Evolutionary conservation across 2,113 vertebrate genomes (phyloP).

Genomic region (Etheostoma spectabile): DNA sequence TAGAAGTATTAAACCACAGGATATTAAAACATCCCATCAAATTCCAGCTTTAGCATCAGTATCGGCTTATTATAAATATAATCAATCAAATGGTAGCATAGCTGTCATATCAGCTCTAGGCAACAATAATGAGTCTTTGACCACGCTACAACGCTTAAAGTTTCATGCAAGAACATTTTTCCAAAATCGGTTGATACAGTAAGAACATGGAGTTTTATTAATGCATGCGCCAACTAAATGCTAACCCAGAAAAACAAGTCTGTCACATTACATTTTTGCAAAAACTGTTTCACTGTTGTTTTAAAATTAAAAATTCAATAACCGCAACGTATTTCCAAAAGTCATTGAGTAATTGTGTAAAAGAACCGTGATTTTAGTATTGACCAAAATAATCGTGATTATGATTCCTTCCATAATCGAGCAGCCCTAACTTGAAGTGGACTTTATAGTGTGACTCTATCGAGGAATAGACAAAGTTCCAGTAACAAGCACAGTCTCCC

Average conservation of each 20-base stretch:
- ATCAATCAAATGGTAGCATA: not conserved
- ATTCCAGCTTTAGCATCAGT: not conserved
- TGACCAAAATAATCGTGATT: too few relatives aligned
- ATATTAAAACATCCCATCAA: not conserved
- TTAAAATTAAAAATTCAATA: too few relatives aligned
- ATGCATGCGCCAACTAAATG: not conserved
- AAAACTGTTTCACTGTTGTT: too few relatives aligned
- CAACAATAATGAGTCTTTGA: not conserved
- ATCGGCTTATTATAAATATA: not conserved
- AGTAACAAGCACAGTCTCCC: not conserved
- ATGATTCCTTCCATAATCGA: too few relatives aligned
- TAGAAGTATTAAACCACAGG: not conserved
- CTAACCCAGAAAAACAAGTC: too few relatives aligned
- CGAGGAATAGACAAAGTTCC: not conserved
- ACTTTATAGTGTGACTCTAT: not conserved
- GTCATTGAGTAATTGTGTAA: too few relatives aligned
- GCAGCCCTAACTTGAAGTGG: not conserved
- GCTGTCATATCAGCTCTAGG: not conserved
- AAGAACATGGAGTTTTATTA: not conserved
- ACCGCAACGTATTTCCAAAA: too few relatives aligned
- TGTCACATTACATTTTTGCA: too few relatives aligned
- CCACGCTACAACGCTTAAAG: too few relatives aligned
- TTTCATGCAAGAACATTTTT: not conserved
- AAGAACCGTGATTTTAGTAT: too few relatives aligned
- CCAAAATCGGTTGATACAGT: not conserved